These are phyloP conservation scores for Plebejus argus DNA, from an alignment of 2,888 invertebrate species.

Conservation along the genomic window DNA sequence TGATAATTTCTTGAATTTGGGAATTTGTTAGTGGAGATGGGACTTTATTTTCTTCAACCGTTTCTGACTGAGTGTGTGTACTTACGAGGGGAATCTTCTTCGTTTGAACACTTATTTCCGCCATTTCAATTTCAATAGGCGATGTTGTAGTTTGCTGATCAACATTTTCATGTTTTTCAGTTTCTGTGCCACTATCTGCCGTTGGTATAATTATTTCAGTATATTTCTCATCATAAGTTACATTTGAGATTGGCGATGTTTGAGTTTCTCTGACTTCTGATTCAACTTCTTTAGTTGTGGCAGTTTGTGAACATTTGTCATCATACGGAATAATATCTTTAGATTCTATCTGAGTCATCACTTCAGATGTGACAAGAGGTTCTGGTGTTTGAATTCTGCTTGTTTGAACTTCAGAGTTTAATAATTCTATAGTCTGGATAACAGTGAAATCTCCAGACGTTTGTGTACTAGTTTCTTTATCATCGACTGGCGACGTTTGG, in stretches of 20 bases:
- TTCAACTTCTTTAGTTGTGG: slow-evolving; percentile 52
- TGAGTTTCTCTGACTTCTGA: slow-evolving; percentile 74
- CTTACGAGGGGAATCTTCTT: slow-evolving; percentile 63
- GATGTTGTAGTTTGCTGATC: slow-evolving; percentile 69
- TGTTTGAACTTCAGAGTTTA: slow-evolving; percentile 69
- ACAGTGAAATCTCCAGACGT: slow-evolving; percentile 60
- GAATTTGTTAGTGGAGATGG: slow-evolving; percentile 40
- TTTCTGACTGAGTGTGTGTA: slow-evolving; percentile 71
- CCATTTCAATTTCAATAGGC: slow-evolving; percentile 57
- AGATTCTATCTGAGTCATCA: slow-evolving; percentile 77
- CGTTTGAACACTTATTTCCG: slow-evolving; percentile 66
- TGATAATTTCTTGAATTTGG: slow-evolving; percentile 44
- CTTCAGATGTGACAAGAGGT: slow-evolving; percentile 69
- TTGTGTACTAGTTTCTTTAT: slow-evolving; percentile 66
- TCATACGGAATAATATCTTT: slow-evolving; percentile 62
- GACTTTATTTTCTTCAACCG: slow-evolving; percentile 48
- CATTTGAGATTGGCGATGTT: slow-evolving; percentile 72
- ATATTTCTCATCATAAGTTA: slow-evolving; percentile 63
- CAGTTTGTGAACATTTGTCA: slow-evolving; percentile 77
- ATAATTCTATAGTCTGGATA: slow-evolving; percentile 63
- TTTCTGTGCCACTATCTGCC: slow-evolving; percentile 67
- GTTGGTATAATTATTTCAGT: slow-evolving; percentile 66
- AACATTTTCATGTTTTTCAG: slow-evolving; percentile 54
- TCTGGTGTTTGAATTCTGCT: slow-evolving; percentile 65
- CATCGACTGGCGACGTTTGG: slow-evolving; percentile 83